Conservation (phyloP, 2,113 vertebrate genomes). For the Myotis brandtii region DNA sequence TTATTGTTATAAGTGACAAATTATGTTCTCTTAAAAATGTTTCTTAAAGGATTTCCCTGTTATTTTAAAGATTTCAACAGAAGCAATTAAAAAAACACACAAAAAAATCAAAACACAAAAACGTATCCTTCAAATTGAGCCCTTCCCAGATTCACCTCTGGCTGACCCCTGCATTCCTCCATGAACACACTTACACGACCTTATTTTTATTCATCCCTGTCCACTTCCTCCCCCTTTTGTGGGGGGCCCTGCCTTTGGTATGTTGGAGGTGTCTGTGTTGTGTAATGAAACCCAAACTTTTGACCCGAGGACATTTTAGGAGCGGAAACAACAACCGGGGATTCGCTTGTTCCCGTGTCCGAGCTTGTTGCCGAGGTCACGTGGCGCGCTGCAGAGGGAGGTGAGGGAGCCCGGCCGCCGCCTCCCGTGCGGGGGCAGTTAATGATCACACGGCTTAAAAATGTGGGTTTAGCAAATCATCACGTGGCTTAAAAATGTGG, state of each 20-base stretch:
- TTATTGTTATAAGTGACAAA: background rate
- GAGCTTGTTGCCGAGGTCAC: background rate
- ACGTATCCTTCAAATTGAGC: background rate
- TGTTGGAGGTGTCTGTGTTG: background rate
- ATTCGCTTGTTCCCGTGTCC: background rate
- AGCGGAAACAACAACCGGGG: background rate
- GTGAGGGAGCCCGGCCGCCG: background rate
- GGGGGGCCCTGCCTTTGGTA: background rate
- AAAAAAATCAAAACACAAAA: no score
- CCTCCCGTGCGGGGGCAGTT: background rate
- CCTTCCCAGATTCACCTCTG: background rate
- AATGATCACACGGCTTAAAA: constrained; percentile 47
- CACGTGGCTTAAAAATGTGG: no score
- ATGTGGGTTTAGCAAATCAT: background rate
- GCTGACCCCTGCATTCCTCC: background rate
- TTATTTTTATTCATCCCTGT: background rate
- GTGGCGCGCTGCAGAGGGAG: background rate
- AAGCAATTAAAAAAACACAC: background rate
- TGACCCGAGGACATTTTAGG: background rate
- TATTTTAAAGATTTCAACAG: background rate
- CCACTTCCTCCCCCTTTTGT: no score
- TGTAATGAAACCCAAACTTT: constrained; percentile 2
- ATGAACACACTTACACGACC: background rate
- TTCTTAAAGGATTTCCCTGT: background rate
- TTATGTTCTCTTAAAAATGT: background rate